Evolutionary conservation across 2,797 vertebrate species (phyloP).

Genomic region (Peromyscus attwateri): DNA sequence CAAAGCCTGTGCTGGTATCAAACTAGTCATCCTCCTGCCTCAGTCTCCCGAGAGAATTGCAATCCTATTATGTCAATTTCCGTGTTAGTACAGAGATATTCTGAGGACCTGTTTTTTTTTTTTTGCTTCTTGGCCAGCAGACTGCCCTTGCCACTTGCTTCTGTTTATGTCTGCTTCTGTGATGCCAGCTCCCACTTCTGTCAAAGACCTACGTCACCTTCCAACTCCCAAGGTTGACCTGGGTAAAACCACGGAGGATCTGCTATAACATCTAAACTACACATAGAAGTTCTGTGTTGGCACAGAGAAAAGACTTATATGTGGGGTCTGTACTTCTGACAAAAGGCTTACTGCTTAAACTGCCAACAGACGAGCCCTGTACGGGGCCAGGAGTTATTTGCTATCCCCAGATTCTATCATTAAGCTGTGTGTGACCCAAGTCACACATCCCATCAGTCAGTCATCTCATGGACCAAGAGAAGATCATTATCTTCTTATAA

Average conservation of each 20-base stretch:
- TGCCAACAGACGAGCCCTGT: background rate
- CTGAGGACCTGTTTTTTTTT: background rate
- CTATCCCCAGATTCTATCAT: background rate
- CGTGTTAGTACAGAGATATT: background rate
- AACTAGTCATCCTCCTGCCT: background rate
- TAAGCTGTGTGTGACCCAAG: background rate
- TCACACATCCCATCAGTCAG: background rate
- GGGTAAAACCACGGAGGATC: background rate
- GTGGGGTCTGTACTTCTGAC: background rate
- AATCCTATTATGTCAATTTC: background rate
- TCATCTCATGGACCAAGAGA: background rate
- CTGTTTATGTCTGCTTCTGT: background rate
- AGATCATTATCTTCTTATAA: background rate
- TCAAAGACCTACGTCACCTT: background rate
- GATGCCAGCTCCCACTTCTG: background rate
- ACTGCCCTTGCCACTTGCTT: background rate
- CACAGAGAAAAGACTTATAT: conserved; percentile 1
- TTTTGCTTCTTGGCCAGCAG: background rate
- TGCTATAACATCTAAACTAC: background rate
- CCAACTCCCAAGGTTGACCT: background rate
- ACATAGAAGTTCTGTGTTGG: background rate
- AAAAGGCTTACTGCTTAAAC: background rate
- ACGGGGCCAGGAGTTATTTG: background rate
- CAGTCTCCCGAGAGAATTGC: background rate
- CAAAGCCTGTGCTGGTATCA: background rate